Evolutionary conservation across 2,113 vertebrate species (phyloP), one percentile per base, ranked within the genome.

Genomic region (Pyxicephalus adspersus): DNA sequence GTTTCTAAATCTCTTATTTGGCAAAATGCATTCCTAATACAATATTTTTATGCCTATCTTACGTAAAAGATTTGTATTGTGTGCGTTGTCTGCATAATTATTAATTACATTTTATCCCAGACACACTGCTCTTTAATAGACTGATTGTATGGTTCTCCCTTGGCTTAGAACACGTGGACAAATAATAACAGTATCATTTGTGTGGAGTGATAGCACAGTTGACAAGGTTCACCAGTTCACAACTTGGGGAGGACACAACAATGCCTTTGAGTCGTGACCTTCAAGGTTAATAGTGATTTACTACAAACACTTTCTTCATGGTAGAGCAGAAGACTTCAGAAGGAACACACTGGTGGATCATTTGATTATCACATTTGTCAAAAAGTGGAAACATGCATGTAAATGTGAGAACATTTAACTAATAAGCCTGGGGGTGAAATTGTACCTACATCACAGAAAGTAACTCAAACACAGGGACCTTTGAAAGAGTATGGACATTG

Each of bases 311-410:
- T 74, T 74, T 74, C 54, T 60, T 55, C 29, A 45, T 74, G 54
- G 54, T 74, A 58, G 71, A 74, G 54, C 71, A 60, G 28, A 74
- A 15, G 71, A 74, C 54, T 60, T 74, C 71, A 74, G 54, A 74
- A 25, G 20, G 70, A 72, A 34, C 5, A 5, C 55, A 4, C 60
- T 22, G 34, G 20, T 29, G 38, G 71, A 58, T 31, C 54, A 74
- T 74, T 34, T 38, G 54, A 60, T 74, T 74, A 74, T 60, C 18
- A 38, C 29, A 38, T 38, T 60, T n/a, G 9, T 45, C 31, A 23
- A 50, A 58, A 22, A 55, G 28, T 2, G 13, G 23, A 71, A 71
- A 20, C 26, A 70, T 60, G 29, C 57, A 60, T 58, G 20, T 38
- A 60, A 74, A 60, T 74, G 20, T n/a, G 5, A 29, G 54, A 74